These are phyloP conservation scores for Argynnis bischoffii DNA, from an alignment of 2,888 invertebrate genomes.

Conservation along the genomic window DNA sequence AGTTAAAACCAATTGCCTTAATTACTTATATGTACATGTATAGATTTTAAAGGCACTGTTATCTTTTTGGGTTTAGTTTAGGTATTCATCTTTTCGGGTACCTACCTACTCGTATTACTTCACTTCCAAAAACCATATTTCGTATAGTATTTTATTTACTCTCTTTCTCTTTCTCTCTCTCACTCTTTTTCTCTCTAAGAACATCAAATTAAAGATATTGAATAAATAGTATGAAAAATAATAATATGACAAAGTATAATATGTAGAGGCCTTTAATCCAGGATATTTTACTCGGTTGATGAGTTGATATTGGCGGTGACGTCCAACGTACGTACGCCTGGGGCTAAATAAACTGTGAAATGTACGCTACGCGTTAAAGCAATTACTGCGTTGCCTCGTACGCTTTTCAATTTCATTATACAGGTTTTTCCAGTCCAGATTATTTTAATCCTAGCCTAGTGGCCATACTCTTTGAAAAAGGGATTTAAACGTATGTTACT, in stretches of 20 bases:
- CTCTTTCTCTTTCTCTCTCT: too few species aligned
- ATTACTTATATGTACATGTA: too few species aligned
- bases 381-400: conserved; percentile 15
- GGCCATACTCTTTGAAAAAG: conserved; percentile 19
- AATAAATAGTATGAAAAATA: not conserved
- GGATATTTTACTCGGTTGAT: conserved; percentile 17
- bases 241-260: not conserved
- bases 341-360: conserved; percentile 27
- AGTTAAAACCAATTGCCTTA: too few species aligned
- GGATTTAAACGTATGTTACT: conserved; percentile 16
- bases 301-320: conserved; percentile 26
- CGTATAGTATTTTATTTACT: too few species aligned
- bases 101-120: too few species aligned
- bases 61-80: too few species aligned
- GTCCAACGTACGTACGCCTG: conserved; percentile 10
- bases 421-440: conserved; percentile 21
- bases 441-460: conserved; percentile 24
- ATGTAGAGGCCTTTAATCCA: conserved; percentile 17
- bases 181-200: too few species aligned
- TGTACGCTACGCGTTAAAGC: conserved; percentile 24
- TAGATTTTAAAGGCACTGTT: too few species aligned
- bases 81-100: too few species aligned
- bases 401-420: conserved; percentile 26
- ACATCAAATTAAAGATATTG: too few species aligned
- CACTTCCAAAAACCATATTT: too few species aligned